Base-by-base conservation (phyloP, 2,113 vertebrate species). In the Eubucco bourcierii region DNA sequence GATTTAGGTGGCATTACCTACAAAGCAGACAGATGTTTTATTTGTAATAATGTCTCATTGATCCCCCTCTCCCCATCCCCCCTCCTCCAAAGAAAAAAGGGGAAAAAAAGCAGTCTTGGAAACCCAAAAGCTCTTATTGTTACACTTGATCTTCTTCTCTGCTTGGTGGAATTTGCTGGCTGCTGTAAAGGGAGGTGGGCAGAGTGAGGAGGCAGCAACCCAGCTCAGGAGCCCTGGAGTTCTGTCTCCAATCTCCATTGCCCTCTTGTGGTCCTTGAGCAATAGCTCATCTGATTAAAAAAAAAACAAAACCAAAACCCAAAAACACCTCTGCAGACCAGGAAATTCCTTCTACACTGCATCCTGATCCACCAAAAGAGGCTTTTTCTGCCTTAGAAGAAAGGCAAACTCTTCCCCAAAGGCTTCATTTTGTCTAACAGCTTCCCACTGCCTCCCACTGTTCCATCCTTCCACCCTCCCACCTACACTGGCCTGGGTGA, bases 221-320 rank as follows among this genome's bases (percentile, higher is more conserved):
- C 7, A 1, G 47, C 55, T 70, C 37, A 55, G 6, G 25, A 18
- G 21, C 34, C 60, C 4, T 37, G 60, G 3, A 75, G 64, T 75
- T 67, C 66, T 9, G 85, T 13, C 81, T 87, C 88, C 93, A 74
- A 89, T 86, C 96, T 95, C 84, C 93, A 18, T 90, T 94, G 94
- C 94, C 94, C 92, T 95, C 95, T 96, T 76, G 88, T 94, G 93
- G 93, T 67, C 47, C 92, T 50, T 8, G 7, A 88, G 91, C 64
- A 75, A 41, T 12, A 85, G 33, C 93, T 96, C 94, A 64, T 15
- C 15, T 7, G 18, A 17, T 41, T n/a, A n/a, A n/a, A n/a, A n/a
- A n/a, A n/a, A n/a, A n/a, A n/a, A n/a, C n/a, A n/a, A n/a, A n/a
- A n/a, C n/a, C n/a, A n/a, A n/a, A n/a, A n/a, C n/a, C n/a, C n/a